phyloP scores from a whole-genome alignment of 64 coral and sea anemone species.

The Hydrozoanthus tunicans region DNA sequence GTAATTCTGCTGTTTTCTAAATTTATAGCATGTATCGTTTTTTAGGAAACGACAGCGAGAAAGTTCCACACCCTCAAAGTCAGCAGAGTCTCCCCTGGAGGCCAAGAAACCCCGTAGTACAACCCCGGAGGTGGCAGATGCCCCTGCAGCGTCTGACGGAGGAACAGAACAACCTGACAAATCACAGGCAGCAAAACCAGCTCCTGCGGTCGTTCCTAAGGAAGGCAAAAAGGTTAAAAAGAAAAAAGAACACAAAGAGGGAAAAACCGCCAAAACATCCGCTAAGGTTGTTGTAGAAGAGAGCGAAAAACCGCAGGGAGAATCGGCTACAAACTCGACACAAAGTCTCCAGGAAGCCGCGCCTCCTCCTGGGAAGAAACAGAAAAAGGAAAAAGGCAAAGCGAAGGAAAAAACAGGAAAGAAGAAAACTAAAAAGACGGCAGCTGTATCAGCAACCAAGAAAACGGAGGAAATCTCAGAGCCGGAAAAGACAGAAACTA shows the following conservation, averaged over 20 bases:
- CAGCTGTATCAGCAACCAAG: conserved; percentile 2
- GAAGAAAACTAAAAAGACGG: conserved; percentile 69
- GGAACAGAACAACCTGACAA: conserved; percentile 5
- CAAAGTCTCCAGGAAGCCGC: conserved; percentile 26
- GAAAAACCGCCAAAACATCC: conserved; percentile 53
- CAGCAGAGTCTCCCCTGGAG: conserved; percentile 69
- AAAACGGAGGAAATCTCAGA: conserved; percentile 35
- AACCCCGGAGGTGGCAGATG: conserved; percentile 43
- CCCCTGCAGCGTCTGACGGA: conserved; percentile 10
- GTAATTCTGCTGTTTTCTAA: no score
- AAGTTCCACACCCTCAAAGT: conserved; percentile 22
- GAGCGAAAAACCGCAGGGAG: conserved; percentile 34
- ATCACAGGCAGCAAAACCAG: conserved; percentile 31
- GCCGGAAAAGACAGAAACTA: background rate
- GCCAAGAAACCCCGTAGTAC: conserved; percentile 68
- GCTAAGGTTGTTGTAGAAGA: conserved; percentile 26
- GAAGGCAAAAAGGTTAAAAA: conserved; percentile 81
- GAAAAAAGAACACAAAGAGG: conserved; percentile 84
- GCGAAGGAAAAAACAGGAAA: conserved; percentile 72
- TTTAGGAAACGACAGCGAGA: conserved; percentile 76
- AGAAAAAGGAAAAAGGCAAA: conserved; percentile 78
- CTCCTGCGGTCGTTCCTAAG: conserved; percentile 35
- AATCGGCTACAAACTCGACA: background rate
- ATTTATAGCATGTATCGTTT: background rate
- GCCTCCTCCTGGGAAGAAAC: conserved; percentile 66